Conservation (phyloP, 2,888 invertebrate genomes). For the Melikaiella ostensackeni region DNA sequence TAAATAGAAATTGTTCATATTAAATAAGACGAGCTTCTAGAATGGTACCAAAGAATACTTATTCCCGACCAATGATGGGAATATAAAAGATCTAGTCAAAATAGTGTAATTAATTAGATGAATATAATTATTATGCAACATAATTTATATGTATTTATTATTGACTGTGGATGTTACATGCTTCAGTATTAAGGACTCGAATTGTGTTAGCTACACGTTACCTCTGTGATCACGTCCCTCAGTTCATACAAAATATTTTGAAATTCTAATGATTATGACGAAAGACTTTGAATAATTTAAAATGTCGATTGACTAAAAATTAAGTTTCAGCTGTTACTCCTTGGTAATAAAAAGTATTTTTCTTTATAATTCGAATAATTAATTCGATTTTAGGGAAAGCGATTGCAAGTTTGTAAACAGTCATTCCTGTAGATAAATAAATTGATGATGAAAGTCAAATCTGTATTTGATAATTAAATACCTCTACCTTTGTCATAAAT, state of each 20-base stretch:
- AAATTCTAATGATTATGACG: not conserved
- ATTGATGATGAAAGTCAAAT: slow-evolving; percentile 57
- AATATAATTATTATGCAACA: not conserved
- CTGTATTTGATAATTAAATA: not conserved
- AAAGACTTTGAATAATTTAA: not conserved
- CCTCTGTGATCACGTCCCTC: slow-evolving; percentile 1
- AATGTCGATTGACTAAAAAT: not conserved
- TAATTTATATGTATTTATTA: not conserved
- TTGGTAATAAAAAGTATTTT: too few species aligned
- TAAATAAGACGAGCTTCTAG: not conserved
- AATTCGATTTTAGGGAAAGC: slow-evolving; percentile 40
- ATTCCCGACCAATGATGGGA: not conserved
- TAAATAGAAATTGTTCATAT: slow-evolving; percentile 3
- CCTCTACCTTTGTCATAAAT: not conserved
- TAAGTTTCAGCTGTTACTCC: slow-evolving; percentile 20
- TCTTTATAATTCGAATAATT: too few species aligned
- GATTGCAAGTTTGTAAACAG: slow-evolving; percentile 41
- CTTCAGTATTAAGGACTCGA: not conserved
- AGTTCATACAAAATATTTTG: slow-evolving; percentile 18
- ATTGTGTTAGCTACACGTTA: slow-evolving; percentile 31
- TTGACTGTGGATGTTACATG: not conserved
- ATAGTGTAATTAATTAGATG: not conserved
- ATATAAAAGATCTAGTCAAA: not conserved
- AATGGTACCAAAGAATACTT: not conserved
- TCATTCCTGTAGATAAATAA: slow-evolving; percentile 66